phyloP scores from a whole-genome alignment of 2,888 invertebrate species.

The Penaeus monodon region DNA sequence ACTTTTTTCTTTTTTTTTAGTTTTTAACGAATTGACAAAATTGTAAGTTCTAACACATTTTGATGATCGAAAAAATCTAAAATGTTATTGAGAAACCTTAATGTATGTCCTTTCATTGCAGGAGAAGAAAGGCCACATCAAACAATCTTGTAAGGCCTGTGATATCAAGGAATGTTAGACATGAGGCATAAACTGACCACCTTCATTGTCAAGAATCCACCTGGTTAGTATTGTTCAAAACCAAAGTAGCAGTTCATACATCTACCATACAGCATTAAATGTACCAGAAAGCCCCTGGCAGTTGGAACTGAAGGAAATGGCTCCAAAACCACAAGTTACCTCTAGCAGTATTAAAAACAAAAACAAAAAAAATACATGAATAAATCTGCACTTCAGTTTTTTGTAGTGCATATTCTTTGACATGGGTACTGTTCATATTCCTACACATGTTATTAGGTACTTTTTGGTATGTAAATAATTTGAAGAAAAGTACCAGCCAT shows the following conservation, averaged over 20 bases:
- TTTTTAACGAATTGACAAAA: no score
- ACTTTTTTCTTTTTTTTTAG: no score
- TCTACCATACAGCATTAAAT: not conserved
- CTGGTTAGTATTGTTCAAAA: conserved; percentile 73
- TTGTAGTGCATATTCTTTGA: no score
- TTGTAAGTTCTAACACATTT: not conserved
- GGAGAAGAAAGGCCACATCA: conserved; percentile 89
- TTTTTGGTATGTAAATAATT: no score
- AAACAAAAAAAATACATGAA: no score
- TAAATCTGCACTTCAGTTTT: no score
- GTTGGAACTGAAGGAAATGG: no score
- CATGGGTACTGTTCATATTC: not conserved
- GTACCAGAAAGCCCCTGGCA: no score
- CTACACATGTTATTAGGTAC: not conserved
- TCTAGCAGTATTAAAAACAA: no score
- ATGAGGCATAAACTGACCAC: conserved; percentile 98
- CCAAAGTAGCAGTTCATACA: not conserved
- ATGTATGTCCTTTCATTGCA: conserved; percentile 75
- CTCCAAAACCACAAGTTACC: no score
- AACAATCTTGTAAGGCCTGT: conserved; percentile 97
- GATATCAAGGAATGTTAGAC: conserved; percentile 90
- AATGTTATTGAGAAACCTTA: not conserved
- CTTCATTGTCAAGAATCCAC: conserved; percentile 98
- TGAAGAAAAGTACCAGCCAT: no score
- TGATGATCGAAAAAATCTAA: not conserved